These are phyloP conservation scores for Eucriotettix oculatus DNA, from an alignment of 2,888 invertebrate species.

Conservation along the genomic window DNA sequence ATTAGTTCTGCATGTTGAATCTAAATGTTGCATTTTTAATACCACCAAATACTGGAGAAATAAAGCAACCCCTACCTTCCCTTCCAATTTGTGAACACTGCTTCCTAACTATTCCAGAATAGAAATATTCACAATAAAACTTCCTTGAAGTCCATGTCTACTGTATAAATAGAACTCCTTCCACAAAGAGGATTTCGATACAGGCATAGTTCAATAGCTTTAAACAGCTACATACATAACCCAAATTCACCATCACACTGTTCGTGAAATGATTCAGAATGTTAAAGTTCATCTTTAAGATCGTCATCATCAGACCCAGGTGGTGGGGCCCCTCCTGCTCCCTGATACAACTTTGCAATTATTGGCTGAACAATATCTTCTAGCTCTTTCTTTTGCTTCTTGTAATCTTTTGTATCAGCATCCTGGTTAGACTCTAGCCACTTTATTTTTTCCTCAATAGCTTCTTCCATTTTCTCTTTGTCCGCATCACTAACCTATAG, in stretches of 20 bases:
- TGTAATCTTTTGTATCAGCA: conserved; percentile 80
- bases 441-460: conserved; percentile 92
- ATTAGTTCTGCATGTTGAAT: too few species aligned
- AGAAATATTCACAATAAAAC: too few species aligned
- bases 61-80: too few species aligned
- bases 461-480: conserved; percentile 85
- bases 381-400: conserved; percentile 86
- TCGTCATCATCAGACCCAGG: conserved; percentile 49
- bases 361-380: conserved; percentile 95
- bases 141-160: too few species aligned
- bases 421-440: conserved; percentile 95
- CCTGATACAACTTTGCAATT: conserved; percentile 89
- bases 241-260: not conserved
- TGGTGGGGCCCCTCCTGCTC: conserved; percentile 62
- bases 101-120: too few species aligned
- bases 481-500: conserved; percentile 58
- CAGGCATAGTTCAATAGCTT: not conserved
- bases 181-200: not conserved
- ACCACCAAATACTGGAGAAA: too few species aligned
- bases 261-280: not conserved
- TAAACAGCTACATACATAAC: too few species aligned
- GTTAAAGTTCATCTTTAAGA: conserved; percentile 73
- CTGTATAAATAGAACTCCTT: not conserved
- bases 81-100: too few species aligned
- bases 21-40: too few species aligned